Evolutionary conservation across 2,888 invertebrate species (phyloP).

Genomic region (Halictus ligatus): DNA sequence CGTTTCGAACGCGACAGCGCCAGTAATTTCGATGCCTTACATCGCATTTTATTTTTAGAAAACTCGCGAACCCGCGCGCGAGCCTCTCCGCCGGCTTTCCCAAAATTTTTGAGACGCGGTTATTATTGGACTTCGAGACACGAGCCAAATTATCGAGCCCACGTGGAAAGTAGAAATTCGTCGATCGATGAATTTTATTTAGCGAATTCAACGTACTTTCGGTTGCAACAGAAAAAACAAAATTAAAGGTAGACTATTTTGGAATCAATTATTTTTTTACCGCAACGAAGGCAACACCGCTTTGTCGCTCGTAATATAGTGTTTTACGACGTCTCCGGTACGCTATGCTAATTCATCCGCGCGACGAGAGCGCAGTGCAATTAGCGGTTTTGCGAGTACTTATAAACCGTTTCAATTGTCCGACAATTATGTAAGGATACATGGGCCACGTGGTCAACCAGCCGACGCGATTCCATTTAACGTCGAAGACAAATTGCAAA

Average conservation of each 20-base stretch:
- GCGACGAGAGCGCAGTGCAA: neutral
- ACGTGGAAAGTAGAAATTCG: neutral
- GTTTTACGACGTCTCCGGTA: neutral
- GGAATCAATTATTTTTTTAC: neutral
- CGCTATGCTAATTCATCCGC: neutral
- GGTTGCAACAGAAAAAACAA: no score
- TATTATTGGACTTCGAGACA: neutral
- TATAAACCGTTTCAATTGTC: slow-evolving; percentile 11
- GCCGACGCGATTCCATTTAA: slow-evolving; percentile 4
- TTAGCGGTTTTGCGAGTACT: neutral
- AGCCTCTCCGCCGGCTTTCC: neutral
- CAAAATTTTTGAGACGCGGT: neutral
- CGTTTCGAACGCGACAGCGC: neutral
- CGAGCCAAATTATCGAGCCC: neutral
- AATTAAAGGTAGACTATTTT: no score
- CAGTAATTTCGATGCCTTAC: neutral
- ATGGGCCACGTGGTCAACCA: neutral
- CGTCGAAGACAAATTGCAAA: slow-evolving; percentile 26
- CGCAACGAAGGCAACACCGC: neutral
- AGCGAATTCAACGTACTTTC: no score
- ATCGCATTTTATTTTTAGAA: neutral
- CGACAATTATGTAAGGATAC: slow-evolving; percentile 18
- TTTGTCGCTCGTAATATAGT: neutral
- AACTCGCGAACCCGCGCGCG: neutral
- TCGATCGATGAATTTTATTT: no score